Evolutionary conservation across 2,888 invertebrate species (phyloP), one percentile per base, ranked within the genome.

Genomic region (Epicampocera succincta): DNA sequence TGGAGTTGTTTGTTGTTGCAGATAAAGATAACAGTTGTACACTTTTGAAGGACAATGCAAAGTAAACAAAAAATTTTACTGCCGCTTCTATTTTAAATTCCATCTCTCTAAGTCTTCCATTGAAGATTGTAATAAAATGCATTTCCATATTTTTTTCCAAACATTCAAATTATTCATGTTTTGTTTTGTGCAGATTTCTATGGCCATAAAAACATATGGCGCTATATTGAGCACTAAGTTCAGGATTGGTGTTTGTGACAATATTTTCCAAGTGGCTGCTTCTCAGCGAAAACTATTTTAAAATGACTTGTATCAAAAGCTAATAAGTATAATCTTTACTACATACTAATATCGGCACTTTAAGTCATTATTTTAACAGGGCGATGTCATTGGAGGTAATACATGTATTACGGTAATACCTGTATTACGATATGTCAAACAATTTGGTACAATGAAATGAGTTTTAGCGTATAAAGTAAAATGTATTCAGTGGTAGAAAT

Each of bases 31-130:
- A 68, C 29, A 21, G 21, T 42, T 73, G 19, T 63, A 19, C 40
- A 56, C 15, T 58, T 72, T 25, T 72, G 44, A 78, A 78, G 78
- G 72, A 65, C 72, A 52, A 52, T 78, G 60, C 19, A 72, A 52
- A 44, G 58, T 66, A 65, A 78, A 66, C 71, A 78, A 58, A 33
- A 58, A 9, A 8, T 68, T 61, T 38, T 11, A 12, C 12, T 54
- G 42, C 25, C 60, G 40, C 76, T 73, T 52, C 46, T 44, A 44
- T 11, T 54, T 68, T 15, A 61, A 63, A 21, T 54, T 46, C 33
- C n/a, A n/a, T 56, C 68, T 33, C 25, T 61, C 52, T 63, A 40
- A 56, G 61, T 65, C 19, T 61, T 25, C 17, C 29, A 71, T 40
- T 60, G 19, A 40, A 42, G n/a, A 65, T 63, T 46, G n/a, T n/a